Conservation (phyloP, 2,113 vertebrate genomes). For the Laticauda laticaudata region DNA sequence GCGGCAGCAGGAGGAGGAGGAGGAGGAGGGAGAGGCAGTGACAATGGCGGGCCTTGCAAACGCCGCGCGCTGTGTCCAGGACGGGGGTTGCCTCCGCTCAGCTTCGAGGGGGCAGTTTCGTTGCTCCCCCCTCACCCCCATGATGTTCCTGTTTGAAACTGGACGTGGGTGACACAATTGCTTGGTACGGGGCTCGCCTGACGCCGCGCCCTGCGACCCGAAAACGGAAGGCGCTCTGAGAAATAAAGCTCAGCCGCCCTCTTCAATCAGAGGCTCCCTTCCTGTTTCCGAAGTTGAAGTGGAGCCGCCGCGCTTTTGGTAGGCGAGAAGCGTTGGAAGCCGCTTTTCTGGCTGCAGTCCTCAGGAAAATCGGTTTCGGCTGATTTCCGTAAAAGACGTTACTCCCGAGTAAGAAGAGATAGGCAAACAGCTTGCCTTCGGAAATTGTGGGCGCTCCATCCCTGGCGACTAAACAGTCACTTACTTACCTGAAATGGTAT, state of each 20-base stretch:
- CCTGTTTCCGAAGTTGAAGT: background rate
- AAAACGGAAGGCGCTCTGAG: background rate
- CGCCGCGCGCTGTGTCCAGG: background rate
- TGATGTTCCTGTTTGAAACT: too few species aligned
- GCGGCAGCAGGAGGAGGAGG: too few species aligned
- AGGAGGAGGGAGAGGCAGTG: too few species aligned
- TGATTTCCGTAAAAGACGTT: background rate
- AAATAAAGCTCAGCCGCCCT: background rate
- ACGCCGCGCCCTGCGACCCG: background rate
- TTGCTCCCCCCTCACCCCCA: background rate
- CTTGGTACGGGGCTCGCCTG: background rate
- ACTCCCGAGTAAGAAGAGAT: background rate
- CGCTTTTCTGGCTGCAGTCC: background rate
- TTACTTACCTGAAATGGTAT: too few species aligned
- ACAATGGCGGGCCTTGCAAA: constrained; percentile 41
- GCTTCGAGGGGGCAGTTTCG: background rate
- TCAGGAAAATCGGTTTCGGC: background rate
- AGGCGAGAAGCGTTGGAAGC: background rate
- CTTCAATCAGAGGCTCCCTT: constrained; percentile 2
- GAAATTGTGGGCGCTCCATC: too few species aligned
- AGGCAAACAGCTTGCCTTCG: background rate
- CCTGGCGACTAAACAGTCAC: too few species aligned
- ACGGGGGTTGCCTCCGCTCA: too few species aligned
- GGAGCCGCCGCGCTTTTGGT: background rate
- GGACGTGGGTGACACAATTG: background rate